Evolutionary conservation across 2,888 invertebrate species (phyloP).

Genomic region (Arctia plantaginis): DNA sequence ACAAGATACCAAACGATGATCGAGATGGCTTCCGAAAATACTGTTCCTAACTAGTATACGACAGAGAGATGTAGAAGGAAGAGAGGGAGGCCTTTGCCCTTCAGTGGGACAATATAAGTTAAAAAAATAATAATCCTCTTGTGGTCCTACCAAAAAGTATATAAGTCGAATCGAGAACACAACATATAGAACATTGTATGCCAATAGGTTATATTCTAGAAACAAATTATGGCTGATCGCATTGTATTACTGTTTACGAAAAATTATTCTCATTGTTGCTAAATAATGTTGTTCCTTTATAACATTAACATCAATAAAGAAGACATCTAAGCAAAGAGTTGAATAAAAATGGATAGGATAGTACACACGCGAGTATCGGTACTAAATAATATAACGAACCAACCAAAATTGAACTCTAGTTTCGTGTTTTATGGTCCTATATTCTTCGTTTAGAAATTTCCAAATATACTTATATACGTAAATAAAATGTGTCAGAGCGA

Average conservation of each 20-base stretch:
- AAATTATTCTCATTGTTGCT: conserved; percentile 26
- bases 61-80: no score
- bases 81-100: no score
- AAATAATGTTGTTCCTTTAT: conserved; percentile 34
- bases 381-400: conserved; percentile 27
- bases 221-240: conserved; percentile 1
- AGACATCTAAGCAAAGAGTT: conserved; percentile 49
- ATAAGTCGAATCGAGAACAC: neutral
- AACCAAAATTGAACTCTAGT: conserved; percentile 21
- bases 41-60: no score
- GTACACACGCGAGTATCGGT: conserved; percentile 41
- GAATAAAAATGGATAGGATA: conserved; percentile 51
- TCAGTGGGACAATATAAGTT: no score
- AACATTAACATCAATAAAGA: conserved; percentile 50
- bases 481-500: conserved; percentile 50
- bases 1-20: no score
- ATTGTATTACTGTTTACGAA: conserved; percentile 12
- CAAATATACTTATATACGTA: conserved; percentile 47
- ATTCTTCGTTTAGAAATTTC: conserved; percentile 6
- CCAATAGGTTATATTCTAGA: neutral
- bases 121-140: no score
- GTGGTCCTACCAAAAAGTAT: no score
- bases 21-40: no score
- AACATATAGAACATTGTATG: neutral
- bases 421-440: conserved; percentile 1